Percentiles rank a stretch among this genome's conserved stretches.
phyloP scores from a whole-genome alignment of 2,113 vertebrate genomes.

The Regulus satrapa region DNA sequence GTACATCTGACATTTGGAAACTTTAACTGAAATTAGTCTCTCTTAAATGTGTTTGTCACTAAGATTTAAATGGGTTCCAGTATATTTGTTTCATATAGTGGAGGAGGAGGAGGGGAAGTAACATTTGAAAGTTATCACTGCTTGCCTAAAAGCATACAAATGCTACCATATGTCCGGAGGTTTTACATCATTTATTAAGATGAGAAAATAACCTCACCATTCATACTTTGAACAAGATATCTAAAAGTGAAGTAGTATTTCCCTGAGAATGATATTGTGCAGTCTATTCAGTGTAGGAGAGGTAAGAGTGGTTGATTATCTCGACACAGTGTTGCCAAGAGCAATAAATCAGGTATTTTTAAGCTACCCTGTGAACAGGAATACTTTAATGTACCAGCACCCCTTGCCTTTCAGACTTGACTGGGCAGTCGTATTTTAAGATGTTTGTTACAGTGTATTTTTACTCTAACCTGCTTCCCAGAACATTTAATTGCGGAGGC shows the following conservation, averaged over 20 bases:
- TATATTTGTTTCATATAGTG: constrained; percentile 23
- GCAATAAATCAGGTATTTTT: neutral
- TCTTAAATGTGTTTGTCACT: constrained; percentile 28
- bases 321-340: neutral
- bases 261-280: neutral
- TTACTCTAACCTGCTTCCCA: neutral
- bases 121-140: constrained; percentile 52
- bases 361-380: neutral
- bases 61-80: neutral
- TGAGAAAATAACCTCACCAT: constrained; percentile 1
- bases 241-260: neutral
- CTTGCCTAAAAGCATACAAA: constrained; percentile 37
- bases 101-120: constrained; percentile 55
- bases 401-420: neutral
- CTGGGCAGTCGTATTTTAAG: neutral
- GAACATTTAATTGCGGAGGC: neutral
- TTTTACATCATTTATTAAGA: constrained; percentile 17
- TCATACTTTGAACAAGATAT: neutral
- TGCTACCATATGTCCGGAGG: constrained; percentile 37
- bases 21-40: constrained; percentile 21
- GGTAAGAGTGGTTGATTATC: neutral
- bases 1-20: constrained; percentile 30
- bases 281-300: neutral
- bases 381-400: neutral
- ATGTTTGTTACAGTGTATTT: neutral